Evolutionary conservation across 2,797 vertebrate species (phyloP), one percentile per base, ranked within the genome.

Genomic region (Clarias fuscus): DNA sequence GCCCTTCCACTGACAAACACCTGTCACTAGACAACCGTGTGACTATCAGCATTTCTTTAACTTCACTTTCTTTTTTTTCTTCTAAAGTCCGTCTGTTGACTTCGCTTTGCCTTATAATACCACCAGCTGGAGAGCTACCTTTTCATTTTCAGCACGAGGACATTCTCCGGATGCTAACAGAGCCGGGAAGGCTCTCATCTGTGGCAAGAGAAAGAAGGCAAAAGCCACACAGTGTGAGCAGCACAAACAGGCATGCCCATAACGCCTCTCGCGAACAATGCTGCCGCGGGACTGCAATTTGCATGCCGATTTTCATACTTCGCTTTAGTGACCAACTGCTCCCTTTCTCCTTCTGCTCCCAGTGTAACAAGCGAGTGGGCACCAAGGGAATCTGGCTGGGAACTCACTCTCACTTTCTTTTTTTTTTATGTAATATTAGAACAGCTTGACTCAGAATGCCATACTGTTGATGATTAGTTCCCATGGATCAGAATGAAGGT

Each of bases 291-390:
- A 76, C 82, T 84, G 84, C 33, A 88, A 91, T 96, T 96, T 96
- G 96, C 95, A 95, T 95, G 93, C 86, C 89, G 87, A 94, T 95
- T 96, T 96, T 92, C 95, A 95, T 96, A 90, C 89, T 72, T 90
- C 92, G 93, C 91, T 92, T 92, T 94, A 88, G 76, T 86, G 91
- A 90, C 91, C 92, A 93, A 95, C 95, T 94, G 93, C 94, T 91
- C 40, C 11, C 8, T 58, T 75, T 76, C 33, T 75, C 48, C 70
- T 22, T 67, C 71, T 82, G 61, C 78, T 75, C 78, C 43, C 20
- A 24, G n/a, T 56, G 2, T 24, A 68, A 78, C n/a, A 84, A 56
- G 43, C 20, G 10, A 78, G 20, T 20, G 59, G 18, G 72, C 13
- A 76, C 48, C n/a, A 33, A 27, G 62, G 62, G 43, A 13, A 17